Conservation (phyloP, 2,888 invertebrate genomes). For the Pterobdella sp. region DNA sequence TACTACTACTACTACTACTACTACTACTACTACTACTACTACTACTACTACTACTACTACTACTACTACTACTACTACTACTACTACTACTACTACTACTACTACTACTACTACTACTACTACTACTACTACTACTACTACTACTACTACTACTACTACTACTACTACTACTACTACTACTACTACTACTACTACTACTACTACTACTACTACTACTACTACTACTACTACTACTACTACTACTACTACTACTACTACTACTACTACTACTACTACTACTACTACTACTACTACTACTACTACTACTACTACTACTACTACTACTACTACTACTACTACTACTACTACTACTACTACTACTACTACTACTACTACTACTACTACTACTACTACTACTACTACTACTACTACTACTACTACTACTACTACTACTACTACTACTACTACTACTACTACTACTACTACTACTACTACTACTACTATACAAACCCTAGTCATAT, state of each 20-base stretch:
- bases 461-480: background rate
- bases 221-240: conserved; percentile 1
- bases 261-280: background rate
- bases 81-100: background rate
- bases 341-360: background rate
- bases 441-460: conserved; percentile 1
- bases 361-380: conserved; percentile 1
- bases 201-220: background rate
- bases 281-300: conserved; percentile 1
- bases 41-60: background rate
- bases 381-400: conserved; percentile 1
- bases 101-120: conserved; percentile 1
- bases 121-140: conserved; percentile 1
- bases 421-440: conserved; percentile 1
- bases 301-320: conserved; percentile 1
- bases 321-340: conserved; percentile 1
- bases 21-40: background rate
- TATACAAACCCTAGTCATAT: background rate
- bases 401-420: background rate
- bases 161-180: conserved; percentile 1
- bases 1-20: background rate
- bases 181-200: conserved; percentile 1
- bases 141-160: background rate
- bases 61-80: conserved; percentile 1
- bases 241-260: background rate